Evolutionary conservation across 2,888 invertebrate species (phyloP), one percentile per base, ranked within the genome.

Genomic region (Litoditis marina): DNA sequence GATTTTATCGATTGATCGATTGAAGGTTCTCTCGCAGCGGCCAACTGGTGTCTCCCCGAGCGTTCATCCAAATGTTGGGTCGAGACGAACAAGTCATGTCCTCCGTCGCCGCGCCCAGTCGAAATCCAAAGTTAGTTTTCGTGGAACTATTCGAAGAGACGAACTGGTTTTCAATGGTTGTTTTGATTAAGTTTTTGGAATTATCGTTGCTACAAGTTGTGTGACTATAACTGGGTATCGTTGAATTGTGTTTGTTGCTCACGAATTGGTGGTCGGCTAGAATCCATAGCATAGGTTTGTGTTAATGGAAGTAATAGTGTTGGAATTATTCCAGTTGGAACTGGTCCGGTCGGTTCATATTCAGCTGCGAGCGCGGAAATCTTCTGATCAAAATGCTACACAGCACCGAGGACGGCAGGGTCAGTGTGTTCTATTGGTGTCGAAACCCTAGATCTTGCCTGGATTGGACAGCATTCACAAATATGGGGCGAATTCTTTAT

Each of bases 21-120:
- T 8, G n/a, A 3, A 42, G 16, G 16, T 5, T 19, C 4, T 42
- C 19, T 19, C 19, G 16, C 50, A 70, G 65, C 11, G 75, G 75
- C n/a, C 56, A 53, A 0, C 55, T 69, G 19, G 36, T 61, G 0
- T 46, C 65, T 36, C 75, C 75, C 0, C 64, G 54, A 3, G 57
- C 68, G 0, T 69, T 64, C 58, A 60, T 75, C 19, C 71, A 73
- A 13, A 63, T 75, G 7, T 56, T 65, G 0, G 71, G 69, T 7
- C 46, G 75, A 32, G 73, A 75, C 46, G 75, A 73, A 19, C 73
- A 75, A n/a, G 57, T 75, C 16, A 54, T 68, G 22, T 73, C 73
- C 1, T 66, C 65, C 4, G 66, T 69, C 3, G 49, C 56, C 11
- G 60, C 55, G 6, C 49, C 63, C 1, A 60, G 66, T 0, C 63